A percentile compares a stretch with the other conserved stretches of the same genome.
Conservation (phyloP, 2,797 vertebrate species). For the Ispidina lecontei region DNA sequence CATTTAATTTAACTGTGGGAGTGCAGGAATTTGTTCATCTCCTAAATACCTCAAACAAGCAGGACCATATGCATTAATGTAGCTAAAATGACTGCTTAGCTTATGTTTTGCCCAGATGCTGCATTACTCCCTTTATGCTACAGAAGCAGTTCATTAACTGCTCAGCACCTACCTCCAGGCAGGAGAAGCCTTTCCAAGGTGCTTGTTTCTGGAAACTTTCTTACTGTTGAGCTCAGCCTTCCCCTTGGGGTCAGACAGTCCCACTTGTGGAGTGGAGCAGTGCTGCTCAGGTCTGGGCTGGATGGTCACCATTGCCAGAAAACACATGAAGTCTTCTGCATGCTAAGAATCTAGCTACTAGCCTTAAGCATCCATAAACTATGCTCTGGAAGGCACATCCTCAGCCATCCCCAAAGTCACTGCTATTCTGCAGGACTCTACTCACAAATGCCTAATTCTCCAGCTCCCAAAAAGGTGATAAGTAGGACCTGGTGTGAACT, state of each 20-base stretch:
- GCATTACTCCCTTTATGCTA: neutral
- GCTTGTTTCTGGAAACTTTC: neutral
- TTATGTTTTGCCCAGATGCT: neutral
- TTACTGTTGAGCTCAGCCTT: neutral
- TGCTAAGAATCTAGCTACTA: neutral
- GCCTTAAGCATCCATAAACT: neutral
- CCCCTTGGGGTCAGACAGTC: neutral
- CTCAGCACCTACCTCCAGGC: neutral
- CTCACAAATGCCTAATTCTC: neutral
- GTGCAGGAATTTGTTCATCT: neutral
- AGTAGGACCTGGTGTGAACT: neutral
- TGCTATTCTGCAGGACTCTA: neutral
- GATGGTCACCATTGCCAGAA: neutral
- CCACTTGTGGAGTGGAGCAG: fast-evolving
- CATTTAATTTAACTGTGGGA: slow-evolving; percentile 6
- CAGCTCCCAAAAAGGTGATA: neutral
- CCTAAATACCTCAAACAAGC: neutral
- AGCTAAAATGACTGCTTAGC: neutral
- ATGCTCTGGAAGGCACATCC: neutral
- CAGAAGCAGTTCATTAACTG: neutral
- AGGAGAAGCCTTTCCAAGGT: neutral
- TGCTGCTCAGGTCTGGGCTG: neutral
- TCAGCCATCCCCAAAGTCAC: neutral
- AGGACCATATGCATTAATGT: neutral
- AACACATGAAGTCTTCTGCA: neutral